Evolutionary conservation across 2,113 vertebrate species (phyloP), one percentile per base, ranked within the genome.

Genomic region (Microtus oregoni): DNA sequence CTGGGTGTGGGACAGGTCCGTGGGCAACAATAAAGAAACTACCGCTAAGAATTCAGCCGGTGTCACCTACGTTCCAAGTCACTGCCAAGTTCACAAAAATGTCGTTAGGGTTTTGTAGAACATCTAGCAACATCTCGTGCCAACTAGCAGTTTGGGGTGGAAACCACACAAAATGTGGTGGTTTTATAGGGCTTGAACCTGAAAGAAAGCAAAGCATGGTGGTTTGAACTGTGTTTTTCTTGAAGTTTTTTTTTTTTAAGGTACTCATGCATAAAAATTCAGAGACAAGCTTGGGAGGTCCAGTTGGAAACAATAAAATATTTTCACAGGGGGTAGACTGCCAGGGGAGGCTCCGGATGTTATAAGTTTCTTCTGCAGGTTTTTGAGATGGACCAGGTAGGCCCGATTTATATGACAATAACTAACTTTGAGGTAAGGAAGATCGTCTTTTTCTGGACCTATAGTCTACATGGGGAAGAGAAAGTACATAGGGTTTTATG

Each of bases 151-250:
- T 97, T 92, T 96, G 63, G 86, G 89, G 95, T 96, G 82, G 96
- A 97, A 98, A 97, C 82, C 96, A 96, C 96, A 97, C 91, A 98
- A 97, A 97, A 97, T 97, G 97, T 97, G 96, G 92, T 97, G 96
- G 96, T 89, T 98, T 97, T 95, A 94, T 92, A 97, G 75, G 94
- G 92, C 86, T 96, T 96, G 77, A 97, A 96, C 89, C 92, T 96
- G 91, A 96, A 97, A 95, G 95, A 93, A 97, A 97, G 95, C 70
- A 96, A 95, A 97, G 96, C 94, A 96, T 97, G 94, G 96, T 97
- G 97, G 92, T 97, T 97, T 95, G 68, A 79, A 44, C 76, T 91
- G 7, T 97, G 81, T 97, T 97, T 96, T 96, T 97, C 96, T 97
- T 97, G 96, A 96, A 97, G 1, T 72, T 14, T 50, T 44, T 44